Base-by-base conservation (phyloP, 2,797 vertebrate species). In the Danionella dracula region DNA sequence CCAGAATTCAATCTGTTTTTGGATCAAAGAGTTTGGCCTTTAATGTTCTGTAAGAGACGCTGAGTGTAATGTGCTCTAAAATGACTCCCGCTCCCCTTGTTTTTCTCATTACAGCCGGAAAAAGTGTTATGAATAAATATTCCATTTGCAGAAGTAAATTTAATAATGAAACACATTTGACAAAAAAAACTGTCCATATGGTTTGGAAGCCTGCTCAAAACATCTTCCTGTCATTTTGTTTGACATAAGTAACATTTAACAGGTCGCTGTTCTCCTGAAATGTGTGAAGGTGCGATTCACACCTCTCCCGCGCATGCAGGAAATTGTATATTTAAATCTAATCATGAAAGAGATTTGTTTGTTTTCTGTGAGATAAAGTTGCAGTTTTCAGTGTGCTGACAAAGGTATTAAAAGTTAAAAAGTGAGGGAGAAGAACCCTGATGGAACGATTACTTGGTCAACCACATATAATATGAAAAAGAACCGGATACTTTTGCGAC, bases 211-310 rank as follows among this genome's bases (percentile, higher is more conserved):
- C 48, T 44, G 31, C 54, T 71, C 34, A 20, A 38, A 59, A 64
- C 66, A n/a, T 46, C 17, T 68, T 68, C 20, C 21, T 23, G 10
- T 58, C 45, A 68, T 60, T 40, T 55, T 27, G 16, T 62, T 56
- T 70, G 57, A 51, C 27, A 70, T 62, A 37, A 74, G 67, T 70
- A 60, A 57, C 13, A 23, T 69, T 69, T 69, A 70, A 72, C 51
- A 61, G 53, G 66, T 44, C 50, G 55, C 40, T 17, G n/a, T 66
- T 42, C 54, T 59, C 31, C 35, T 19, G 40, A 60, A 66, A 70
- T 1, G 62, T 70, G 67, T 60, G 70, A 76, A 73, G 35, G 63
- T 70, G 70, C 42, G 48, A 70, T 50, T 76, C 66, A 64, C 74
- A 64, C 67, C 63, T 73, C 70, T 32, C 54, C 21, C 62, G 59